Evolutionary conservation across 2,888 invertebrate genomes (phyloP).

Genomic region (Apotomis betuletana): DNA sequence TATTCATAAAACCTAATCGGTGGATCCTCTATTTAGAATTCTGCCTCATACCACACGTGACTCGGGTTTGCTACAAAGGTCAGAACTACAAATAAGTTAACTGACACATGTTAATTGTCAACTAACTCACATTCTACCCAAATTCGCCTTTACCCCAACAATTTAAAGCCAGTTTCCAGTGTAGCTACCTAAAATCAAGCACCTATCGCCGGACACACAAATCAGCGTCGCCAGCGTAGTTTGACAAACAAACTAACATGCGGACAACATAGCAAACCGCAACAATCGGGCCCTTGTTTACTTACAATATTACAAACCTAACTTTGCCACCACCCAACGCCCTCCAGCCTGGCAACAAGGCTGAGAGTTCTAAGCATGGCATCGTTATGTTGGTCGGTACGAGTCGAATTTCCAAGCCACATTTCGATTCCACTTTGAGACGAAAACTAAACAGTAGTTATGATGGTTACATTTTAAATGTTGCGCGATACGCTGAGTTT

Average conservation of each 20-base stretch:
- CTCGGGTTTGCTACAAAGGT: not conserved
- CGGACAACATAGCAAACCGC: conserved; percentile 36
- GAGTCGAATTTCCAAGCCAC: conserved; percentile 37
- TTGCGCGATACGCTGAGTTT: not conserved
- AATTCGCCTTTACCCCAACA: not conserved
- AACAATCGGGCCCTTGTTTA: conserved; percentile 36
- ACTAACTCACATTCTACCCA: not conserved
- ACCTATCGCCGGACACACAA: conserved; percentile 33
- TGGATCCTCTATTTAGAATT: not conserved
- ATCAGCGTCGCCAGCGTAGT: conserved; percentile 36
- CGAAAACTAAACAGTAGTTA: conserved; percentile 38
- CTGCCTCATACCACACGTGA: not conserved
- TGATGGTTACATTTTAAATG: conserved; percentile 17
- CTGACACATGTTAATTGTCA: conserved; percentile 14
- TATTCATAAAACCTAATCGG: too few relatives aligned
- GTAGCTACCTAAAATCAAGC: conserved; percentile 22
- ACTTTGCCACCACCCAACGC: not conserved
- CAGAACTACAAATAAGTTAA: not conserved
- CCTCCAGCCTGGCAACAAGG: not conserved
- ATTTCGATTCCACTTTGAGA: conserved; percentile 40
- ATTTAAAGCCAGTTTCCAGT: not conserved
- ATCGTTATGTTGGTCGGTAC: conserved; percentile 3
- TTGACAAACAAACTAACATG: conserved; percentile 39
- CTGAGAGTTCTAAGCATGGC: not conserved
- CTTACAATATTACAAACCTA: conserved; percentile 36